A percentile compares a stretch with the other conserved stretches of the same genome.
Evolutionary conservation across 2,113 vertebrate genomes (phyloP).

Genomic region (Sceloporus tristichus): DNA sequence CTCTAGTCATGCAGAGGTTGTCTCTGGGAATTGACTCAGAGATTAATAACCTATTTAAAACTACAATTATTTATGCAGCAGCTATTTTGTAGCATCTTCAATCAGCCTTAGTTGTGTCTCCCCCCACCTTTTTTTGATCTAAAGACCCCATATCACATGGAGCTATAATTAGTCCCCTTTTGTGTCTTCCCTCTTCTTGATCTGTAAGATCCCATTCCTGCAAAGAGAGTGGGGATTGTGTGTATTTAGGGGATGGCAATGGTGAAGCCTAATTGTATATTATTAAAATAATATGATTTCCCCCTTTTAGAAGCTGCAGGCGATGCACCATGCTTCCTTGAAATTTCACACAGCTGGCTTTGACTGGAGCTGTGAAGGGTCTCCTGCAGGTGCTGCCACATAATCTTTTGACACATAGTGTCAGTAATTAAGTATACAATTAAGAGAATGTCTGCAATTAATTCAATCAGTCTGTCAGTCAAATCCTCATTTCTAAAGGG

Average conservation of each 20-base stretch:
- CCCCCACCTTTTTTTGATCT: not conserved
- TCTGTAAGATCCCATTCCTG: constrained; percentile 39
- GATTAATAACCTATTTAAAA: not conserved
- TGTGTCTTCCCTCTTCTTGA: constrained; percentile 35
- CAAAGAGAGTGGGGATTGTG: constrained; percentile 14
- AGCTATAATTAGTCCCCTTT: constrained; percentile 46
- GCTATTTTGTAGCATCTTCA: constrained; percentile 19
- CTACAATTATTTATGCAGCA: constrained; percentile 30
- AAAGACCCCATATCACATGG: constrained; percentile 22
- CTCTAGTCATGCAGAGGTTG: not conserved
- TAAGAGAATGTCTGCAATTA: constrained; percentile 76
- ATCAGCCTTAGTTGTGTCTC: not conserved
- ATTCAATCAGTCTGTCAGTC: constrained; percentile 78
- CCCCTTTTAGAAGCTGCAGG: constrained; percentile 50
- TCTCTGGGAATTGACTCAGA: not conserved
- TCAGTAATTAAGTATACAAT: constrained; percentile 79
- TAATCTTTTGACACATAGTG: constrained; percentile 78
- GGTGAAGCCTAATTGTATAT: constrained; percentile 66
- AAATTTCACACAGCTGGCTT: constrained; percentile 64
- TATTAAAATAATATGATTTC: constrained; percentile 76
- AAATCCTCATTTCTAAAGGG: constrained; percentile 69
- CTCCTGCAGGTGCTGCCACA: constrained; percentile 76
- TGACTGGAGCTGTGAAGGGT: constrained; percentile 70
- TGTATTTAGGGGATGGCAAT: not conserved
- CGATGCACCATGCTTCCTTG: constrained; percentile 43